These are phyloP conservation scores for Dromaius novaehollandiae DNA, from an alignment of 2,113 vertebrate species.

Conservation along the genomic window DNA sequence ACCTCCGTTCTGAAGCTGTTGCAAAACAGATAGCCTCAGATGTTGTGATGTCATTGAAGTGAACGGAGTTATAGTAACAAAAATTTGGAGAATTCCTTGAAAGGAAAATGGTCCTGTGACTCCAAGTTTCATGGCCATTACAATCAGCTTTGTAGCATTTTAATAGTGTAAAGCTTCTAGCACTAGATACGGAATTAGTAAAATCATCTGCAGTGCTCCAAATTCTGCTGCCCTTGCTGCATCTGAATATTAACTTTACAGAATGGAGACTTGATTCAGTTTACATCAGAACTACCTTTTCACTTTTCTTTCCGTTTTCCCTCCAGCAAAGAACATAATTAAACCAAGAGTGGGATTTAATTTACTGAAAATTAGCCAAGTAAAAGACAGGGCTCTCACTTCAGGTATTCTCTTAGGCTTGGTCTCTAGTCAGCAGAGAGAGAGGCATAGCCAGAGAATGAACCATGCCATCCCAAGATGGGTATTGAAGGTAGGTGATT, in stretches of 20 bases:
- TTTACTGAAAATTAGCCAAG: constrained; percentile 25
- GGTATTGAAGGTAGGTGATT: not conserved
- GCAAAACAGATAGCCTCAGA: not conserved
- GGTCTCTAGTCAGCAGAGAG: not conserved
- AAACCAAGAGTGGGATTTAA: not conserved
- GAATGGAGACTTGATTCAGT: not conserved
- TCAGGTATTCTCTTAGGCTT: not conserved
- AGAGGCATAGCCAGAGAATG: not conserved
- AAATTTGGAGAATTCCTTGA: not conserved
- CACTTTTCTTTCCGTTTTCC: not conserved
- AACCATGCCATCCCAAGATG: not conserved
- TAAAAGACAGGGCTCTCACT: not conserved
- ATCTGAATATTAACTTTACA: not conserved
- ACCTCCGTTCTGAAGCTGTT: not conserved
- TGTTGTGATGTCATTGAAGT: not conserved
- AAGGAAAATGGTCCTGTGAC: not conserved
- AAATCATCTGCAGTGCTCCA: not conserved
- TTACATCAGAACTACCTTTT: constrained; percentile 17
- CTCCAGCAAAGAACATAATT: not conserved
- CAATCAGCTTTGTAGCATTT: not conserved
- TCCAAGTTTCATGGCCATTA: not conserved
- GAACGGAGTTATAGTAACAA: not conserved
- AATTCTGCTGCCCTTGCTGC: not conserved
- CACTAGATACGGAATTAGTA: not conserved
- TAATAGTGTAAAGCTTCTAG: not conserved